Evolutionary conservation across 2,888 invertebrate genomes (phyloP).

Genomic region (Aricia artaxerxes): DNA sequence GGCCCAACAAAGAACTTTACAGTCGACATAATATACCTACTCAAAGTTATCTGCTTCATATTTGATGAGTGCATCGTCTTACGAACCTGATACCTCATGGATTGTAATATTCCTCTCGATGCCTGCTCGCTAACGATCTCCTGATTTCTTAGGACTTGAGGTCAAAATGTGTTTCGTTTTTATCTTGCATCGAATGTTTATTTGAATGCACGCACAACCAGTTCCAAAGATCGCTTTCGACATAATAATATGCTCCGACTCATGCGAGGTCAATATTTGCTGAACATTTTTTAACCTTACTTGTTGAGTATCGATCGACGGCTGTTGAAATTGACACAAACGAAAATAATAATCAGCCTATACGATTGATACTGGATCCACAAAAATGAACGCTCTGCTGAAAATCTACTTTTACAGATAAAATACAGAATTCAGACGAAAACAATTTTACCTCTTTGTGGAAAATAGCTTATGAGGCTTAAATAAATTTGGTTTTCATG

Average conservation of each 20-base stretch:
- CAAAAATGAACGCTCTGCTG: not conserved
- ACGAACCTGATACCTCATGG: not conserved
- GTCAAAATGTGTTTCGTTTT: conserved; percentile 71
- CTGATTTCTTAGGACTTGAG: conserved; percentile 65
- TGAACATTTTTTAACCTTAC: conserved; percentile 51
- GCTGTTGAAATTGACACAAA: conserved; percentile 8
- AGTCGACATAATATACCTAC: conserved; percentile 18
- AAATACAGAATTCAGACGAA: not conserved
- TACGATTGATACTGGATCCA: not conserved
- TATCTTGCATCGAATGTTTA: conserved; percentile 72
- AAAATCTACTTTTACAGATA: not conserved
- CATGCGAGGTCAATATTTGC: conserved; percentile 75
- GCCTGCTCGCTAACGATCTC: not conserved
- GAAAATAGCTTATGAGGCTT: not conserved
- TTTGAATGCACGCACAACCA: conserved; percentile 76
- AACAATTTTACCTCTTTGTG: not conserved
- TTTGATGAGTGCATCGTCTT: conserved; percentile 40
- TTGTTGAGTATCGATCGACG: conserved; percentile 20
- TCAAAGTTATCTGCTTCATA: conserved; percentile 21
- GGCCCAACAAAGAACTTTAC: conserved; percentile 56
- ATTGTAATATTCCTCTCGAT: not conserved
- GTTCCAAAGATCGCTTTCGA: conserved; percentile 71
- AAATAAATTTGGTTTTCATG: not conserved
- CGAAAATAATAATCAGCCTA: conserved; percentile 8
- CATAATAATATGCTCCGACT: conserved; percentile 60